phyloP scores from a whole-genome alignment of 2,797 vertebrate genomes.

The Harpagifer antarcticus region DNA sequence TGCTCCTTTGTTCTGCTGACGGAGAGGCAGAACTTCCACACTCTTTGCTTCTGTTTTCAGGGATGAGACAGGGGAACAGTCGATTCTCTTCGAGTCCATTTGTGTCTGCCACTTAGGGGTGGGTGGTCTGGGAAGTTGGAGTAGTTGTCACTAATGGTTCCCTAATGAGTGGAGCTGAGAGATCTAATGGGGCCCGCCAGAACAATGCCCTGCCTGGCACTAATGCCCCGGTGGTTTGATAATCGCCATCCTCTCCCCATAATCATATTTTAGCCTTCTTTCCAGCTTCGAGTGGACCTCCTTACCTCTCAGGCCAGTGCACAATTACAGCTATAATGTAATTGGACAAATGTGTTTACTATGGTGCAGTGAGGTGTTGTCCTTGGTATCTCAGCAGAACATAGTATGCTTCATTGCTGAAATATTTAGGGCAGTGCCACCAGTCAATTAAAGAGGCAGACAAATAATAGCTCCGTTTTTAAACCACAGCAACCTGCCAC shows the following conservation, averaged over 20 bases:
- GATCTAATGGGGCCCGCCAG: slow-evolving; percentile 70
- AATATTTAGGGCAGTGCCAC: slow-evolving; percentile 8
- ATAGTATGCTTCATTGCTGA: slow-evolving; percentile 20
- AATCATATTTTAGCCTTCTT: slow-evolving; percentile 67
- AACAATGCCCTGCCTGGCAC: slow-evolving; percentile 60
- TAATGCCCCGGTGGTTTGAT: slow-evolving; percentile 72
- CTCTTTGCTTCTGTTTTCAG: slow-evolving; percentile 30
- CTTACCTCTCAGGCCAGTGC: slow-evolving; percentile 17
- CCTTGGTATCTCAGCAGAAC: slow-evolving; percentile 18
- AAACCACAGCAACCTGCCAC: not conserved
- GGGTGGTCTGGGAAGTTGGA: slow-evolving; percentile 73
- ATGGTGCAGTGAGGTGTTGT: slow-evolving; percentile 5
- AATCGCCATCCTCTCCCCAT: slow-evolving; percentile 53
- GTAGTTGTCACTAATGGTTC: slow-evolving; percentile 75
- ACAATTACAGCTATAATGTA: slow-evolving; percentile 17
- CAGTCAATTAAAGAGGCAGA: not conserved
- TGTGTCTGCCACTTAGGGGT: slow-evolving; percentile 69
- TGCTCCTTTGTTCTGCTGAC: slow-evolving; percentile 59
- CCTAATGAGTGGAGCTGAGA: slow-evolving; percentile 67
- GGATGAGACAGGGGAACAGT: slow-evolving; percentile 34
- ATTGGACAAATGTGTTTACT: slow-evolving; percentile 27
- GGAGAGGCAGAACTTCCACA: slow-evolving; percentile 31
- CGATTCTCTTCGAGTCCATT: slow-evolving; percentile 56
- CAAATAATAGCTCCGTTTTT: not conserved
- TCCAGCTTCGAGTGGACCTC: slow-evolving; percentile 27